Evolutionary conservation across 1,140 invertebrate genomes (phyloP), one percentile per base, ranked within the genome.

Genomic region (Polypedilum pembai): DNA sequence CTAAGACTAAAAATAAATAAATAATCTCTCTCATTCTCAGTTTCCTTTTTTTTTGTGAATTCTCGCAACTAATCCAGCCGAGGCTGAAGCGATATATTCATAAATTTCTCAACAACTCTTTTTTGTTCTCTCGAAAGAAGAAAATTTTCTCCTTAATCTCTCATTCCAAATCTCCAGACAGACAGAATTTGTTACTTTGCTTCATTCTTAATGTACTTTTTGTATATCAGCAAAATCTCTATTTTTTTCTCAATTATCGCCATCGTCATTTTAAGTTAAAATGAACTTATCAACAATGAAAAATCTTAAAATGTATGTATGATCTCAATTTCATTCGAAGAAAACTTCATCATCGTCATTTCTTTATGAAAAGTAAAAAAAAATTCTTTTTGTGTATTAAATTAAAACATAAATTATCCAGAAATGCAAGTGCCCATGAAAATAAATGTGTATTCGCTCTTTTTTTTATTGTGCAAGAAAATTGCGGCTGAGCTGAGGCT

Each of bases 111-210:
- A 56, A 56, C 45, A 56, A 20, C 65, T 69, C 17, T 21, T 69
- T 69, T n/a, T 69, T 18, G 65, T 18, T 69, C 4, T 18, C 17
- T 18, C 8, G 65, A 69, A 18, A 69, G 65, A 69, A 20, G 65
- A 69, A 69, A 21, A 56, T 45, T 8, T 8, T 18, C 20, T 18
- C 17, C 65, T 69, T 69, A 69, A 69, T 69, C 65, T 69, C 17
- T 21, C 17, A 69, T 21, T 18, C 65, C 17, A 18, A 69, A 69
- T 69, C 65, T 69, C 65, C 65, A 69, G 65, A 69, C 65, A 69
- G 65, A 18, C 17, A 18, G 17, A 69, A 69, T 69, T 69, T 69
- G 65, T 69, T 69, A 69, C 65, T 69, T 69, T 69, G 15, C n/a
- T 56, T 12, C n/a, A 15, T n/a, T n/a, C 24, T 33, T 33, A 33